Conservation (phyloP, 2,113 vertebrate genomes). For the Alexandromys fortis region DNA sequence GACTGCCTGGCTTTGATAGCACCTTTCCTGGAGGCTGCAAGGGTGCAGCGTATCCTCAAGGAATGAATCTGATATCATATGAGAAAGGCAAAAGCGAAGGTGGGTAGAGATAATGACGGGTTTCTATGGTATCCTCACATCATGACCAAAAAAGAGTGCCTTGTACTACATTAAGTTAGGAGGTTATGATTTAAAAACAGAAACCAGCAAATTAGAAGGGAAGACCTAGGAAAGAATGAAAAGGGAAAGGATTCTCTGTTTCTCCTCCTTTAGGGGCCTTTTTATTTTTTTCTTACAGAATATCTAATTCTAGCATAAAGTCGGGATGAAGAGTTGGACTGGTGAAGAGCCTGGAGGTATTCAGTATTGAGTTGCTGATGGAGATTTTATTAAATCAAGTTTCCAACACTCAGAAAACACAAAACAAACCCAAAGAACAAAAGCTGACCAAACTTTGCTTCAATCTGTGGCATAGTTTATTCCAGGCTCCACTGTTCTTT, state of each 20-base stretch:
- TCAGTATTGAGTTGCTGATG: background rate
- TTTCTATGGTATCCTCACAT: background rate
- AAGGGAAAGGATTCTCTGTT: background rate
- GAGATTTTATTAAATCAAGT: background rate
- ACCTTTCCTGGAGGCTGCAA: background rate
- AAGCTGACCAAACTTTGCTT: fast-evolving
- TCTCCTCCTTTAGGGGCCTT: fast-evolving
- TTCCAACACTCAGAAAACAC: background rate
- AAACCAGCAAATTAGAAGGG: background rate
- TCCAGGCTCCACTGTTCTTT: too few relatives aligned
- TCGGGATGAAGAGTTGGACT: background rate
- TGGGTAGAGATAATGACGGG: fast-evolving
- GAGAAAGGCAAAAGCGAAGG: background rate
- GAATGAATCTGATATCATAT: background rate
- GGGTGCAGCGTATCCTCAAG: fast-evolving
- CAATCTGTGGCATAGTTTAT: fast-evolving
- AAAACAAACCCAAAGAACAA: background rate
- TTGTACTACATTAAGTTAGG: too few relatives aligned
- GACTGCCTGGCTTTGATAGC: background rate
- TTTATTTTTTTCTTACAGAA: background rate
- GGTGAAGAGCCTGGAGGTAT: too few relatives aligned
- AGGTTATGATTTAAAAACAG: background rate
- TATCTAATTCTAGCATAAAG: background rate
- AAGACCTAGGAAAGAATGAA: background rate
- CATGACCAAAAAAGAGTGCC: background rate